Percentiles rank a stretch among this genome's conserved stretches.
These are phyloP conservation scores for Diphyllodes magnificus DNA, from an alignment of 2,113 vertebrate genomes.

Conservation along the genomic window DNA sequence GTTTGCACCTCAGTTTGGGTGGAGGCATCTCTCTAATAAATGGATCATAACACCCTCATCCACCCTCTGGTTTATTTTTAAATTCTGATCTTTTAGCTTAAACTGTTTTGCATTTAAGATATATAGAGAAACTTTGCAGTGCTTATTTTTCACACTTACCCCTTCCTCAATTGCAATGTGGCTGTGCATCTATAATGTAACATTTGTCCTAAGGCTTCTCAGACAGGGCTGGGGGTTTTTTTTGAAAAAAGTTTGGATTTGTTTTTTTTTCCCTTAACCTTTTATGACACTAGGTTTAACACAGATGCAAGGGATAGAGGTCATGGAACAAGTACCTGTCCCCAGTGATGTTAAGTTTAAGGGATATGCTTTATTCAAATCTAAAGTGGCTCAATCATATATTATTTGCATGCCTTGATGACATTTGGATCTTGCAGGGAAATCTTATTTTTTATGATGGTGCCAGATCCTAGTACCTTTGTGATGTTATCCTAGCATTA, in stretches of 20 bases:
- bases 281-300: not conserved
- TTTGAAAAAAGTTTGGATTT: not conserved
- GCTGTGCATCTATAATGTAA: not conserved
- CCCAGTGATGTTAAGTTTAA: not conserved
- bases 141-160: not conserved
- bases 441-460: not conserved
- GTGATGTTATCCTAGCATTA: not conserved
- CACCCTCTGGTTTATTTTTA: not conserved
- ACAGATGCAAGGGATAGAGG: not conserved
- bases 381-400: not conserved
- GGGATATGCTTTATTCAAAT: not conserved
- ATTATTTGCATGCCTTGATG: not conserved
- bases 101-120: not conserved
- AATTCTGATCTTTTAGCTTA: not conserved
- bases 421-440: not conserved
- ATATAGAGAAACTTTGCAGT: not conserved
- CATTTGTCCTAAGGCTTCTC: not conserved
- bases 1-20: not conserved
- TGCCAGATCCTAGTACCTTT: not conserved
- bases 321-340: not conserved
- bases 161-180: not conserved
- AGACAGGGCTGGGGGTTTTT: accelerated
- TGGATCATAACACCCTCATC: not conserved
- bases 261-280: not conserved
- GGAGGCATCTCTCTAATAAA: not conserved